A percentile compares a stretch with the other conserved stretches of the same genome.
Conservation (phyloP, 2,113 vertebrate genomes). For the Varanus salvator region DNA sequence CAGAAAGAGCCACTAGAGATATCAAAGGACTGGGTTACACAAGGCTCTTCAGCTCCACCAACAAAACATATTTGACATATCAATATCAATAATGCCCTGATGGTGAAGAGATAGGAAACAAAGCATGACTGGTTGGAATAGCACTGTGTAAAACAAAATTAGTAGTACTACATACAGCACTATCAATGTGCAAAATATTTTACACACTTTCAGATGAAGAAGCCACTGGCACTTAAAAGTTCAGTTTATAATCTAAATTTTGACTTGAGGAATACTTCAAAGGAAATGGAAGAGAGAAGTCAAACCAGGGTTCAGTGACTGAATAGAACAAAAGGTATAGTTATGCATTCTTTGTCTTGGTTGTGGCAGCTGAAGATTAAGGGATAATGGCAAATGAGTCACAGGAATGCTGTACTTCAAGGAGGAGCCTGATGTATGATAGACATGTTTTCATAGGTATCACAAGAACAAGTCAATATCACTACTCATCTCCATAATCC, state of each 20-base stretch:
- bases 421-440: neutral
- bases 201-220: neutral
- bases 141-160: neutral
- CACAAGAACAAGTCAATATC: too few relatives aligned
- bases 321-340: neutral
- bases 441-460: neutral
- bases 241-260: neutral
- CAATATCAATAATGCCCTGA: slow-evolving; percentile 12
- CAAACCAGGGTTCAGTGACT: neutral
- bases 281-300: neutral
- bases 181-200: neutral
- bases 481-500: too few relatives aligned
- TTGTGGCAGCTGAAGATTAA: neutral
- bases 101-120: slow-evolving; percentile 22
- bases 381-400: neutral
- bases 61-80: slow-evolving; percentile 23
- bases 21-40: slow-evolving; percentile 7
- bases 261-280: too few relatives aligned
- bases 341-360: neutral
- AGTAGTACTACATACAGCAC: neutral
- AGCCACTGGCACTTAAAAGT: neutral
- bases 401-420: neutral
- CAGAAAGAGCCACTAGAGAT: slow-evolving; percentile 35
- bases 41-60: neutral
- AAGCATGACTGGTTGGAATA: neutral